These are phyloP conservation scores for Emydura subglobosa DNA, from an alignment of 2,113 vertebrate genomes.

Conservation along the genomic window DNA sequence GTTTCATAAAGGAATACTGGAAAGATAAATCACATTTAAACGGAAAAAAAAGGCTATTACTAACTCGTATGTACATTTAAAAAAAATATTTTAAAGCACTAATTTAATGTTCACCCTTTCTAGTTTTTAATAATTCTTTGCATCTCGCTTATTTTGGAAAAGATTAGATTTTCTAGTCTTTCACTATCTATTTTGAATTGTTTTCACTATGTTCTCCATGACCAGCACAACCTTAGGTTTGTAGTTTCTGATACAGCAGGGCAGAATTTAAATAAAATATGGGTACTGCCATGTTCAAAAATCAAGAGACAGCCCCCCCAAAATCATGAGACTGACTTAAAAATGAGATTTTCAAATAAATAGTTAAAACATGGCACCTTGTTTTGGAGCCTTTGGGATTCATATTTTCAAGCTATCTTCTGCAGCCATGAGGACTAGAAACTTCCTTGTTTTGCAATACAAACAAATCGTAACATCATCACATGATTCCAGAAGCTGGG, in stretches of 20 bases:
- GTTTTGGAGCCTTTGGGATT: background rate
- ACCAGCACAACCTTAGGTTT: background rate
- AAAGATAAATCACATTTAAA: background rate
- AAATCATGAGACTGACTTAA: background rate
- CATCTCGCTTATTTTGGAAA: background rate
- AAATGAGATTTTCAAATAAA: background rate
- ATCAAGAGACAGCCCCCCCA: background rate
- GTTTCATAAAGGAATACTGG: background rate
- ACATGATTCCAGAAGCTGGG: background rate
- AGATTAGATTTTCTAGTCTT: background rate
- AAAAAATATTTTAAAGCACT: background rate
- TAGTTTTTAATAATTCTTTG: background rate
- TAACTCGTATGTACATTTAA: background rate
- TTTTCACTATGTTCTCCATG: background rate
- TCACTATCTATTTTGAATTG: fast-evolving
- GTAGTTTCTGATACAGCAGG: background rate
- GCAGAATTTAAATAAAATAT: background rate
- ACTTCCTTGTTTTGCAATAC: background rate
- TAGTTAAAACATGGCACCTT: background rate
- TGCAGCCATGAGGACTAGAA: background rate
- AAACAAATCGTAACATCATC: background rate
- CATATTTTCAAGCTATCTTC: background rate
- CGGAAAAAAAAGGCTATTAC: background rate
- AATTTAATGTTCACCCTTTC: background rate
- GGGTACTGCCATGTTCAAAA: background rate